Conservation (phyloP, 2,797 vertebrate species). For the Lagorchestes hirsutus region DNA sequence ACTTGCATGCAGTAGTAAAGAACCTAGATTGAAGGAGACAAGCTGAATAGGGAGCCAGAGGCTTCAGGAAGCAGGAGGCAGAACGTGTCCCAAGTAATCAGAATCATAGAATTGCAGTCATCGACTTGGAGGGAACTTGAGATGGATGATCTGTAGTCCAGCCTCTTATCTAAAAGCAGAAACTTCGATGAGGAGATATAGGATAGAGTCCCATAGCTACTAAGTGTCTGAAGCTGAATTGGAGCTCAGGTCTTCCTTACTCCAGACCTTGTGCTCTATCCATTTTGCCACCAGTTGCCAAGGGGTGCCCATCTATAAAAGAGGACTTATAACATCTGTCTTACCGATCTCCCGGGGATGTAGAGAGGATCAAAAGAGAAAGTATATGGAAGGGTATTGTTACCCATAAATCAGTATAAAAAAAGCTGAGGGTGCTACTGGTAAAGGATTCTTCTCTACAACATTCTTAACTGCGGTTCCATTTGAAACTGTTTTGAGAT, state of each 20-base stretch:
- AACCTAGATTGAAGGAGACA: background rate
- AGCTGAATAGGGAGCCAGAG: background rate
- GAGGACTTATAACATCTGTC: background rate
- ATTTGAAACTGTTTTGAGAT: background rate
- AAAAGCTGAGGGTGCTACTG: background rate
- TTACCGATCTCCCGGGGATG: background rate
- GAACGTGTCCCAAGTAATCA: background rate
- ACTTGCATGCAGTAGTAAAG: background rate
- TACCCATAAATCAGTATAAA: background rate
- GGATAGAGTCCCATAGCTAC: background rate
- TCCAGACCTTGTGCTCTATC: background rate
- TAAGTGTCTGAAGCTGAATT: background rate
- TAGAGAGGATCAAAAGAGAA: background rate
- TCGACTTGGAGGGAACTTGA: background rate
- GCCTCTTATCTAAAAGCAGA: background rate
- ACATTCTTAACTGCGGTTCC: rapidly evolving
- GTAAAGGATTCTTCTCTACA: background rate
- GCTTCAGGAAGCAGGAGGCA: background rate
- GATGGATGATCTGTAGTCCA: background rate
- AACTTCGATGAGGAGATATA: background rate
- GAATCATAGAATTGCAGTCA: background rate
- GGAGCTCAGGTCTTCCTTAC: background rate
- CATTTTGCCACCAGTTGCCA: background rate
- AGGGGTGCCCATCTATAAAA: background rate
- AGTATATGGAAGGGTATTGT: background rate